Conservation (phyloP, 2,888 invertebrate species). For the Leptothorax acervorum region DNA sequence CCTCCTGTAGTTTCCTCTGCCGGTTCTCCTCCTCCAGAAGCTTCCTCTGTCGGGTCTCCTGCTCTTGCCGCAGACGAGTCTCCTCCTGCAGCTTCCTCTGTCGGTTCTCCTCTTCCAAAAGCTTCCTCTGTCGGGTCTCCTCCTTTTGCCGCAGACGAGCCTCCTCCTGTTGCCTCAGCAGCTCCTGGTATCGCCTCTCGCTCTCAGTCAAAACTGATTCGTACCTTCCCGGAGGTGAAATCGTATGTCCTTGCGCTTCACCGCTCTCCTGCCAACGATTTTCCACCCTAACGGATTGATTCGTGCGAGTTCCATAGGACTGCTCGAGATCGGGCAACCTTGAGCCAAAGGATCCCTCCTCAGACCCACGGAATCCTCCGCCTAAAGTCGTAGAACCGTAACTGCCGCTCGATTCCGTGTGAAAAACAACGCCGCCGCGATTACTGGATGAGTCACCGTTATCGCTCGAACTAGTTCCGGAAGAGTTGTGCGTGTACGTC, state of each 20-base stretch:
- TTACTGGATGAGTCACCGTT: slow-evolving; percentile 40
- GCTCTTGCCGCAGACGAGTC: slow-evolving; percentile 56
- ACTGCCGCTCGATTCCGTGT: slow-evolving; percentile 64
- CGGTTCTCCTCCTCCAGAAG: slow-evolving; percentile 37
- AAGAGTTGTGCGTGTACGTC: slow-evolving; percentile 74
- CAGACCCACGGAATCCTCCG: slow-evolving; percentile 54
- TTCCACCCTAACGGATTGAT: slow-evolving; percentile 52
- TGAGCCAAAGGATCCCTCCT: slow-evolving; percentile 54
- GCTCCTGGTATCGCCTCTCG: slow-evolving; percentile 57
- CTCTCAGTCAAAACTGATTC: slow-evolving; percentile 18
- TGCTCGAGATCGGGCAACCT: slow-evolving; percentile 43
- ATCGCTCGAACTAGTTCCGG: slow-evolving; percentile 58
- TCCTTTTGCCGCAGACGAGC: slow-evolving; percentile 59
- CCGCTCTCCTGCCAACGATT: slow-evolving; percentile 59
- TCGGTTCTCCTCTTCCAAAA: slow-evolving; percentile 36
- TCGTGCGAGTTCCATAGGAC: slow-evolving; percentile 11
- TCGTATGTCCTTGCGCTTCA: slow-evolving; percentile 17
- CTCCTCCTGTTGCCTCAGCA: slow-evolving; percentile 61
- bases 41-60: slow-evolving; percentile 50
- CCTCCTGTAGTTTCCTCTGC: neutral
- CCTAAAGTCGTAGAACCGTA: slow-evolving; percentile 48
- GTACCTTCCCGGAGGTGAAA: slow-evolving; percentile 17
- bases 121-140: slow-evolving; percentile 42
- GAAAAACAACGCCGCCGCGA: slow-evolving; percentile 65
- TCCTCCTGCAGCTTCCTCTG: slow-evolving; percentile 45